Base-by-base conservation (phyloP, 2,113 vertebrate species). In the Cromileptes altivelis region DNA sequence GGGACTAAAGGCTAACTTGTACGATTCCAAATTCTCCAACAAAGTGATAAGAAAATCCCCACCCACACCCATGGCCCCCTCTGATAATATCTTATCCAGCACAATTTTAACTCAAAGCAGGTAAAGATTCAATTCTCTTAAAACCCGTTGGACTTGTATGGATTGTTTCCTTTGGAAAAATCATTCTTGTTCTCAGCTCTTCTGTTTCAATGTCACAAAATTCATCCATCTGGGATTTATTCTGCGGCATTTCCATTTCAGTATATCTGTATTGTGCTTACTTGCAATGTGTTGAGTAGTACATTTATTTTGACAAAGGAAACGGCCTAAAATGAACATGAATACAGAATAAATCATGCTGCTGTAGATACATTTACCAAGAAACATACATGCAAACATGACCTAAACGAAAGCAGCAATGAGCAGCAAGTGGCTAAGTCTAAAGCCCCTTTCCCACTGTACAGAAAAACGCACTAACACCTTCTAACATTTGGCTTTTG, bases 21-120 rank as follows among this genome's bases (percentile, higher is more conserved):
- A 62, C 57, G 70, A 88, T 87, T 81, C 61, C 47, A 75, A 90
- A 91, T 92, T 85, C 82, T 81, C 70, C 75, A 57, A 87, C 73
- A 91, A 82, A 81, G 62, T 15, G 68, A 75, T 81, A 67, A 70
- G 83, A 68, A 79, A 89, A 81, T 85, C 72, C 58, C 27, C 30
- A 82, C 83, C 79, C 52, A 50, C 69, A 82, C 76, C 84, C 47
- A n/a, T 5, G 50, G 49, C 69, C 67, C 45, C 11, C 47, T 78
- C 52, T 69, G 90, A 90, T 70, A 84, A 88, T 40, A 49, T 81
- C 78, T 90, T 67, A 85, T 77, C 75, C 45, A 64, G 72, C 82
- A 60, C 57, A 6, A 78, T 88, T 90, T 85, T 33, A 47, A 78
- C 79, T 65, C 50, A 80, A 85, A 85, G 67, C 71, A 65, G 76